A percentile compares a stretch with the other conserved stretches of the same genome.
phyloP scores from a whole-genome alignment of 2,797 vertebrate species.

The Platyrinchus mystaceus region DNA sequence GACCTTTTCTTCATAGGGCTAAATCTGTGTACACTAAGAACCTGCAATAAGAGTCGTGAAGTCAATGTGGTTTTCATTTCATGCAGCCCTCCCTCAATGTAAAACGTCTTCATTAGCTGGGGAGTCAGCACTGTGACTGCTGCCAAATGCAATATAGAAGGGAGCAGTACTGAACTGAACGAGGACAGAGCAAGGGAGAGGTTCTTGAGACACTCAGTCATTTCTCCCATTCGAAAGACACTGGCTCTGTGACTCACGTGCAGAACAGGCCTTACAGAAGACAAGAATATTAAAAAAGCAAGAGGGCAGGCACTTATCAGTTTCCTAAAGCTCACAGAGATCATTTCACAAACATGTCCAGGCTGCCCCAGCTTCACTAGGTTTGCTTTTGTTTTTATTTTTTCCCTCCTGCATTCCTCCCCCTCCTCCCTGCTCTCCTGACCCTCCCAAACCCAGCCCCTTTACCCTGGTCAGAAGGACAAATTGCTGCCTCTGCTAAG shows the following conservation, averaged over 20 bases:
- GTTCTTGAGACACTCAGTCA: background rate
- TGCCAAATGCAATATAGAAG: slow-evolving; percentile 53
- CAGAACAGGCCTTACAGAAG: background rate
- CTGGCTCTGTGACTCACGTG: slow-evolving; percentile 8
- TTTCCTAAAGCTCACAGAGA: background rate
- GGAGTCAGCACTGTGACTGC: slow-evolving; percentile 41
- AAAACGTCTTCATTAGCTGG: slow-evolving; percentile 62
- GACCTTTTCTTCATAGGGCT: slow-evolving; percentile 27
- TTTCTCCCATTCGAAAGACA: background rate
- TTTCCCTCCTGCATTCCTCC: background rate
- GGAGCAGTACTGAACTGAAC: slow-evolving; percentile 37
- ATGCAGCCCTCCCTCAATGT: slow-evolving; percentile 5
- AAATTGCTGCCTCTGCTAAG: background rate
- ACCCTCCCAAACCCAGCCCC: background rate
- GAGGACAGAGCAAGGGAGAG: slow-evolving; percentile 26
- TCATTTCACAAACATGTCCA: background rate
- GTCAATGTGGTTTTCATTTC: slow-evolving; percentile 51
- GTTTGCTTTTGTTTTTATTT: background rate
- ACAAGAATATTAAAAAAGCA: background rate
- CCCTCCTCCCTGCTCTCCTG: background rate
- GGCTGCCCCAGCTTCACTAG: background rate
- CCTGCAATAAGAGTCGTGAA: slow-evolving; percentile 9
- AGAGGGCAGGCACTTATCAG: background rate
- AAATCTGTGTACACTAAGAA: background rate
- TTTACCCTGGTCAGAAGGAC: slow-evolving; percentile 21